Evolutionary conservation across 2,113 vertebrate genomes (phyloP), one percentile per base, ranked within the genome.

Genomic region (Aptenodytes forsteri): DNA sequence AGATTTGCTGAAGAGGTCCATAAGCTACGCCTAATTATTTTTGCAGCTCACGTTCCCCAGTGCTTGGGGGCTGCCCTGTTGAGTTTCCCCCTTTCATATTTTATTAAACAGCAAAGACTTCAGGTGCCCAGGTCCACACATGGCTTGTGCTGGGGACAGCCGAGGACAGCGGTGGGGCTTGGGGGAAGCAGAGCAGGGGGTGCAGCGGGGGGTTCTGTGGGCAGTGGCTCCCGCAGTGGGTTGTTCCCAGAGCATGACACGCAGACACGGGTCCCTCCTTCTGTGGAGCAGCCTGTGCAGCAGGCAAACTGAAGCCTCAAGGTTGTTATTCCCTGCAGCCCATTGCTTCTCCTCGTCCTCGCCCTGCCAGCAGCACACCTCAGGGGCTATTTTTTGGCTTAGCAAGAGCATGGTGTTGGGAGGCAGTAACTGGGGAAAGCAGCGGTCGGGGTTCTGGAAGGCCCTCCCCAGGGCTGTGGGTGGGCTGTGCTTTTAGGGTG

Each of bases 121-220:
- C 1, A 22, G 59, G 59, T 66, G 40, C 23, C 29, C 19, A 3
- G 14, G 9, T 19, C n/a, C 1, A 3, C 21, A 3, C 6, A 1
- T 9, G 54, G 29, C 62, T 34, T 16, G 34, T 1, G 34, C 76
- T 26, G 49, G 20, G 26, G 34, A 7, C 21, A 8, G 50, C 52
- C 4, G 2, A 47, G 52, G 54, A 13, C 40, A 34, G 32, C 2
- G 6, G 11, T 20, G 61, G 54, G 52, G 42, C 13, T 21, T 11
- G 30, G 46, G 44, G 32, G 29, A 12, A 13, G 59, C 59, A 50
- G 59, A 21, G 54, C 47, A 40, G 54, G 36, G 22, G 12, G 18
- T 42, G 40, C n/a, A 5, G 27, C 30, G 25, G 17, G 17, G 18
- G 26, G 3, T 40, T 47, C 22, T 23, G 27, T 3, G 10, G 42